These are phyloP conservation scores for Thalpophila matura DNA, from an alignment of 2,888 invertebrate species.

Conservation along the genomic window DNA sequence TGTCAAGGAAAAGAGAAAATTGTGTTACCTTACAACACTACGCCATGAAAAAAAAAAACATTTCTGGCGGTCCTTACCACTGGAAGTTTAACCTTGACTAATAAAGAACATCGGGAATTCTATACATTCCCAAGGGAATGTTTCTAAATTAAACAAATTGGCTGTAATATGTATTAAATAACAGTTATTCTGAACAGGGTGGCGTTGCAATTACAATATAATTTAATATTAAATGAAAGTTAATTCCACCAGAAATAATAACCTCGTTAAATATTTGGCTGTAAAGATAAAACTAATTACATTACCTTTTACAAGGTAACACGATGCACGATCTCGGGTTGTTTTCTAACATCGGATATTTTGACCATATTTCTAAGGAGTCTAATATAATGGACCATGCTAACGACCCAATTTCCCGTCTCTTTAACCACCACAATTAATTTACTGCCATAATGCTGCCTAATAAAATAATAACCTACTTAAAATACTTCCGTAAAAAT, in stretches of 20 bases:
- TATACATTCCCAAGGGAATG: constrained; percentile 29
- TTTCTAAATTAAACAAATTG: constrained; percentile 42
- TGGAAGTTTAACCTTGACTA: constrained; percentile 31
- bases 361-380: constrained; percentile 36
- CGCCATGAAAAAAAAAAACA: constrained; percentile 16
- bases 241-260: constrained; percentile 5
- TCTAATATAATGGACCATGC: constrained; percentile 29
- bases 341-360: constrained; percentile 7
- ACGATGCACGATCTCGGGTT: constrained; percentile 24
- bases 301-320: constrained; percentile 23
- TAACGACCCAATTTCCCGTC: constrained; percentile 39
- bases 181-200: not conserved
- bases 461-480: constrained; percentile 54
- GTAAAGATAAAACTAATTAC: constrained; percentile 41
- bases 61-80: constrained; percentile 21
- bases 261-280: constrained; percentile 5
- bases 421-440: constrained; percentile 37
- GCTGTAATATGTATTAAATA: constrained; percentile 20
- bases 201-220: not conserved
- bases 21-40: not conserved
- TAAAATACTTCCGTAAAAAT: constrained; percentile 37
- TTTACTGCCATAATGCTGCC: constrained; percentile 40
- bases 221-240: not conserved
- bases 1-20: constrained; percentile 16
- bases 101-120: constrained; percentile 20